phyloP scores from a whole-genome alignment of 2,113 vertebrate species.

The Pomatostomus ruficeps region DNA sequence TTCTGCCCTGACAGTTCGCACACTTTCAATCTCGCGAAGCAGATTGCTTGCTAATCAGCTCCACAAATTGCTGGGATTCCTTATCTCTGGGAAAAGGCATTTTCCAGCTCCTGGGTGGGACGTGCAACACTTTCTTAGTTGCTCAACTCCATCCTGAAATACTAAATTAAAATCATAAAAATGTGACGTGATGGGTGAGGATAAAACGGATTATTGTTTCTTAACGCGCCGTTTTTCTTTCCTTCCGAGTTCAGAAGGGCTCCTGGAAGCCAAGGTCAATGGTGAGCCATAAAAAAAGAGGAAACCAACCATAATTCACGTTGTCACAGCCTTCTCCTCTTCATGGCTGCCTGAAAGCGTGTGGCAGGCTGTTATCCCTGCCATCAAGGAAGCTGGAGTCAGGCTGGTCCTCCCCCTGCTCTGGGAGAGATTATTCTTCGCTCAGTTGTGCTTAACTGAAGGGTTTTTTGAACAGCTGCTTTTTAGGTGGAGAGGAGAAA shows the following conservation, averaged over 20 bases:
- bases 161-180: background rate
- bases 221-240: slow-evolving; percentile 14
- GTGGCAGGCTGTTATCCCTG: background rate
- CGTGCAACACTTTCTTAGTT: background rate
- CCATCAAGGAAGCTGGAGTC: background rate
- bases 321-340: background rate
- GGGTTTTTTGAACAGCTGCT: background rate
- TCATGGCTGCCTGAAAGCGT: background rate
- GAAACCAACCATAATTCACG: background rate
- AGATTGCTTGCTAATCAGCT: background rate
- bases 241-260: background rate
- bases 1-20: background rate
- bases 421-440: background rate
- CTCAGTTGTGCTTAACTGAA: background rate
- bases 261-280: slow-evolving; percentile 2
- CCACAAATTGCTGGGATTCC: background rate
- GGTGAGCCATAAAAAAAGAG: background rate
- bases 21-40: background rate
- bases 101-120: background rate
- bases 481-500: background rate
- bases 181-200: background rate
- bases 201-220: background rate
- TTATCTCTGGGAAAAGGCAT: background rate
- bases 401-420: background rate
- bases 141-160: background rate